These are phyloP conservation scores for Miniopterus natalensis DNA, from an alignment of 2,113 vertebrate genomes.

Conservation along the genomic window DNA sequence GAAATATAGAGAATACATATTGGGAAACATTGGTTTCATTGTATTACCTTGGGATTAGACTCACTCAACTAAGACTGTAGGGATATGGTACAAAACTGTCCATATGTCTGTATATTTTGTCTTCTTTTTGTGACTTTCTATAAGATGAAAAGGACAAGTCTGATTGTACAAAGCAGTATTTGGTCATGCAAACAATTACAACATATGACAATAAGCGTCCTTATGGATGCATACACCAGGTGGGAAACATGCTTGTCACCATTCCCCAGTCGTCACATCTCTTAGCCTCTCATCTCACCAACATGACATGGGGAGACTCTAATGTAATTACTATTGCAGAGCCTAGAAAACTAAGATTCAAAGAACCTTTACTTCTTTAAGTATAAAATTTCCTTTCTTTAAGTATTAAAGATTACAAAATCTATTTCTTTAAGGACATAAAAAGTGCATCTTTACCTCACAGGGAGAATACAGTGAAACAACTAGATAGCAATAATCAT, in stretches of 20 bases:
- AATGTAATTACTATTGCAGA: neutral
- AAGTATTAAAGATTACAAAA: neutral
- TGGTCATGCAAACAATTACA: neutral
- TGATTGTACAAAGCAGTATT: neutral
- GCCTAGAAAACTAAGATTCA: neutral
- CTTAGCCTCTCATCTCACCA: neutral
- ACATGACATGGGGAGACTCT: neutral
- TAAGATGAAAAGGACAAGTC: neutral
- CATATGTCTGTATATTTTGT: no score
- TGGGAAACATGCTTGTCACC: neutral
- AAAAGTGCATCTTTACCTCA: neutral
- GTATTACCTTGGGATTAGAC: no score
- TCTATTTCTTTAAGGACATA: neutral
- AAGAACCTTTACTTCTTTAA: neutral
- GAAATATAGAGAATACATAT: neutral
- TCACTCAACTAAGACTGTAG: no score
- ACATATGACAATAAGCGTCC: neutral
- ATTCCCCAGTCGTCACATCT: fast-evolving
- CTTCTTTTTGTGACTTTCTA: neutral
- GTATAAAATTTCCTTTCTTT: neutral
- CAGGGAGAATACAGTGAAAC: neutral
- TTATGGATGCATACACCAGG: fast-evolving
- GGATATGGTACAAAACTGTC: no score
- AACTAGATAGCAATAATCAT: neutral
- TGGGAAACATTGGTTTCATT: neutral